These are phyloP conservation scores for Brenthis daphne DNA, from an alignment of 2,888 invertebrate genomes.

Conservation along the genomic window DNA sequence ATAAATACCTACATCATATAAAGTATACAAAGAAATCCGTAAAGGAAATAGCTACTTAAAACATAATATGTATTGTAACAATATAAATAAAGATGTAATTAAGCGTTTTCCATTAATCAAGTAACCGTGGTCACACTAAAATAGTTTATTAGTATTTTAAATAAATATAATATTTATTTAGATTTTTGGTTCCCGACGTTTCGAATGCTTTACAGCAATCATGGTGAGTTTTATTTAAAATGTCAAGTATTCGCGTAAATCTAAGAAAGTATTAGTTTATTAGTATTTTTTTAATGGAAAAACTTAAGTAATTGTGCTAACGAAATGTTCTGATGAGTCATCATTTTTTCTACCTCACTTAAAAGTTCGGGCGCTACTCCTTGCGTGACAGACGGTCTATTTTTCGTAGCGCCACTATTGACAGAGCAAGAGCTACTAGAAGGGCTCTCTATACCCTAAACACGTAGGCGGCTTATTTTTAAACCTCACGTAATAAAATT, in stretches of 20 bases:
- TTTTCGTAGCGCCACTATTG: conserved; percentile 30
- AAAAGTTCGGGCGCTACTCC: conserved; percentile 31
- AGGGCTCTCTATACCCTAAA: conserved; percentile 39
- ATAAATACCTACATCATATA: neutral
- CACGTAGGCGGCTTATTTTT: conserved; percentile 49
- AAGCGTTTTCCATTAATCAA: conserved; percentile 2
- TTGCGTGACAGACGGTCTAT: conserved; percentile 35
- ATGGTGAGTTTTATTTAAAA: too few species aligned
- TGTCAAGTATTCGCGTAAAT: too few species aligned
- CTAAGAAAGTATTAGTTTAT: neutral
- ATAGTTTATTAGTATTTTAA: conserved; percentile 5
- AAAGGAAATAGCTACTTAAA: conserved; percentile 19
- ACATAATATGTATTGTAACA: neutral
- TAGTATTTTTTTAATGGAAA: conserved; percentile 36
- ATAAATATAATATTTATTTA: too few species aligned
- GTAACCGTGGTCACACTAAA: neutral
- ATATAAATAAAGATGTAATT: neutral
- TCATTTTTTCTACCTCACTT: conserved; percentile 35
- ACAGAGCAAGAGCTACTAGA: conserved; percentile 38
- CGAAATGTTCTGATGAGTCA: conserved; percentile 38
- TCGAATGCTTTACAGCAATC: too few species aligned
- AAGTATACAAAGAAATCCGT: conserved; percentile 22
- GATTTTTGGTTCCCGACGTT: too few species aligned
- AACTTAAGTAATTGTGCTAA: conserved; percentile 39
- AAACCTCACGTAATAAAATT: conserved; percentile 48